phyloP scores from a whole-genome alignment of 2,113 vertebrate species.

The Toxostoma redivivum region DNA sequence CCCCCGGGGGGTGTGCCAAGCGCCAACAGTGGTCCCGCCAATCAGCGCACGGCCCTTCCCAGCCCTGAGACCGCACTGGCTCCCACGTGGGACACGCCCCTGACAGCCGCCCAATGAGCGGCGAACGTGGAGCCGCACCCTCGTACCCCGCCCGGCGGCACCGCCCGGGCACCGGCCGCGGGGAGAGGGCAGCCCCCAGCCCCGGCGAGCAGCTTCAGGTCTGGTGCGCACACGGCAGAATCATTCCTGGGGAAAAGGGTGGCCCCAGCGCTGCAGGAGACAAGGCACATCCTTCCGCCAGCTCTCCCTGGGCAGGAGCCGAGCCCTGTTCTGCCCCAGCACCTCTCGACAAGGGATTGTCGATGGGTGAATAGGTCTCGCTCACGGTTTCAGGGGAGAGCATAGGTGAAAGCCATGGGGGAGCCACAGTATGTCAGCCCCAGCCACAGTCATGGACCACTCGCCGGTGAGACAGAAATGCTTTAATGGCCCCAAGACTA shows the following conservation, averaged over 20 bases:
- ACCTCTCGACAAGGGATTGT: rapidly evolving
- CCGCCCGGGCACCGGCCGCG: rapidly evolving
- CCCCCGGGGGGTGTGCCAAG: neutral
- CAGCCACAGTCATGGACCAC: neutral
- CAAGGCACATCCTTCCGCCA: too few species aligned
- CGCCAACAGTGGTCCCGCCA: rapidly evolving
- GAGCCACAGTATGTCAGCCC: rapidly evolving
- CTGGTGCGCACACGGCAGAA: rapidly evolving
- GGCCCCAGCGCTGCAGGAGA: neutral
- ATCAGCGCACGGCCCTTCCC: neutral
- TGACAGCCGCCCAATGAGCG: neutral
- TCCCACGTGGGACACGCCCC: neutral
- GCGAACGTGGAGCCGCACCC: neutral
- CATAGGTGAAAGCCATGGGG: neutral
- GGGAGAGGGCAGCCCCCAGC: rapidly evolving
- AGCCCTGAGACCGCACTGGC: neutral
- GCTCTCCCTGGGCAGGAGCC: rapidly evolving
- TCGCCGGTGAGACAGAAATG: neutral
- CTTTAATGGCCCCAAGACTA: conserved; percentile 18
- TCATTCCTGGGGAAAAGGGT: too few species aligned
- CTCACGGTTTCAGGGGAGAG: rapidly evolving
- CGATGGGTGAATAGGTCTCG: rapidly evolving
- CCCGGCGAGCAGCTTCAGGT: rapidly evolving
- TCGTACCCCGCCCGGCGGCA: neutral
- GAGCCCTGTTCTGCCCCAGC: rapidly evolving